phyloP scores from a whole-genome alignment of 2,113 vertebrate species.

The Gallinago jamesoni region DNA sequence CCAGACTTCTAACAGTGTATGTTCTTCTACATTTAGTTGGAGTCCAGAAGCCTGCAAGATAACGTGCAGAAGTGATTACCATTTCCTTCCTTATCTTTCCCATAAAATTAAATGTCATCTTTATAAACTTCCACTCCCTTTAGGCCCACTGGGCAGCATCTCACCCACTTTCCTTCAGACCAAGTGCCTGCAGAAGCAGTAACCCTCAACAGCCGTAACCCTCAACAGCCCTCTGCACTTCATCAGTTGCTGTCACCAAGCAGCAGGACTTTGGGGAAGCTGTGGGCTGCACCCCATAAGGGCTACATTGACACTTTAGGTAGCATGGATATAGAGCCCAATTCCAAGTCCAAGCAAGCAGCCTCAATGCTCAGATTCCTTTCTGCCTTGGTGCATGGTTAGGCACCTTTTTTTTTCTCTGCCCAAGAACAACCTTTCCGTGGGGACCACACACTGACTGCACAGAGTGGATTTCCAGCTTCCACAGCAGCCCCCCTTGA shows the following conservation, averaged over 20 bases:
- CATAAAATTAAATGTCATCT: conserved; percentile 46
- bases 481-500: neutral
- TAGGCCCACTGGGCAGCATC: neutral
- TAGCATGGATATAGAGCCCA: neutral
- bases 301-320: neutral
- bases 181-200: neutral
- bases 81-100: neutral
- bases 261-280: neutral
- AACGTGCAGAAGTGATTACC: neutral
- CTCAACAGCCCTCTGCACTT: neutral
- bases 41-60: neutral
- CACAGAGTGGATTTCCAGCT: neutral
- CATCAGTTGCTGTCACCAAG: neutral
- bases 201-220: neutral
- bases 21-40: neutral
- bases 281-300: fast-evolving
- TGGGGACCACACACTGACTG: neutral
- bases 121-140: conserved; percentile 3
- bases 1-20: neutral
- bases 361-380: neutral
- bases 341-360: neutral
- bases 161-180: neutral
- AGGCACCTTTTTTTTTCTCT: neutral
- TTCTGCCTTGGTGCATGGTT: neutral
- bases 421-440: fast-evolving